Percentiles rank a stretch among this genome's conserved stretches.
These are phyloP conservation scores for Macaca nemestrina DNA, from an alignment of 2,113 vertebrate genomes.

Conservation along the genomic window DNA sequence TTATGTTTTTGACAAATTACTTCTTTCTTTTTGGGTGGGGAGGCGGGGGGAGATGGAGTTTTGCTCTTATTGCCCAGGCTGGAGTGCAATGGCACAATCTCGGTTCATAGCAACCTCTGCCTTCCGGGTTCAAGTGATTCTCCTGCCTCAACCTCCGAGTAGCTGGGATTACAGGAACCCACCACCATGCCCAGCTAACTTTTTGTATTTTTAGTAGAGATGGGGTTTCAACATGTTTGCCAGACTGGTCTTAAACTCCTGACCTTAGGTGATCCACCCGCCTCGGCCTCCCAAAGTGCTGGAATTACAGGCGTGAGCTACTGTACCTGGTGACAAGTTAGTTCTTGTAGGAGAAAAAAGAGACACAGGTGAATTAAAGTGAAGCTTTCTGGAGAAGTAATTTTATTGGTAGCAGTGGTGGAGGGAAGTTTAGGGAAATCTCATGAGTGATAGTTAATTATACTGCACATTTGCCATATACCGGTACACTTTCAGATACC, in stretches of 20 bases:
- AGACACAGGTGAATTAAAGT: not conserved
- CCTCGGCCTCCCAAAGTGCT: too few relatives aligned
- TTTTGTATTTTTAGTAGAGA: not conserved
- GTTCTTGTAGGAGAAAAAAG: not conserved
- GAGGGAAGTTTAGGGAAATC: not conserved
- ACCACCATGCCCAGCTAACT: too few relatives aligned
- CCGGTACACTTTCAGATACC: not conserved
- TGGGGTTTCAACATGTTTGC: not conserved
- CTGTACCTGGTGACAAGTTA: not conserved
- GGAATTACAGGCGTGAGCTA: too few relatives aligned
- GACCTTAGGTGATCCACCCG: too few relatives aligned
- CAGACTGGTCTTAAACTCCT: too few relatives aligned
- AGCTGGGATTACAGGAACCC: too few relatives aligned
- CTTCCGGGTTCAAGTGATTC: too few relatives aligned
- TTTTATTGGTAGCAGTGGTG: conserved; percentile 22
- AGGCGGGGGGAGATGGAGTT: too few relatives aligned
- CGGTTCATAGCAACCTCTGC: too few relatives aligned
- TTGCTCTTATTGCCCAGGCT: too few relatives aligned
- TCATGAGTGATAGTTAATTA: not conserved
- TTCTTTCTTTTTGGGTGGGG: not conserved
- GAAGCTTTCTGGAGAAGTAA: not conserved
- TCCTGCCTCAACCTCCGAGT: too few relatives aligned
- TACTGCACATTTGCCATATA: not conserved
- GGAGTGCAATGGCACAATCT: too few relatives aligned
- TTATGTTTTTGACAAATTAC: not conserved